A percentile compares a stretch with the other conserved stretches of the same genome.
These are phyloP conservation scores for Hydrozoanthus gracilis DNA, from an alignment of 92 coral and sea anemone genomes.

Conservation along the genomic window DNA sequence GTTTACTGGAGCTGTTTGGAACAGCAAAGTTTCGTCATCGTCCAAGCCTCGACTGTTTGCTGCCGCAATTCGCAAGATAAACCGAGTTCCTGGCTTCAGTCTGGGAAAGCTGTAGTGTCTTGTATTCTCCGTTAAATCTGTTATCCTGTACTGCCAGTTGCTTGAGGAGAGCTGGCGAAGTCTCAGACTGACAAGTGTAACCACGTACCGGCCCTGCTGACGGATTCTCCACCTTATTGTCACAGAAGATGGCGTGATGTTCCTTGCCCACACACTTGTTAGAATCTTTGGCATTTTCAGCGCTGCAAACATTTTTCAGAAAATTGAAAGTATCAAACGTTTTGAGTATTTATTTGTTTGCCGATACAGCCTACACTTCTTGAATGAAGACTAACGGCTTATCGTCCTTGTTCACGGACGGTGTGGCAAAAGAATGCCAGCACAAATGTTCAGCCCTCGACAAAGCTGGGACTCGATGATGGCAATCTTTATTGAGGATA, in stretches of 20 bases:
- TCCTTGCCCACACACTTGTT: constrained; percentile 68
- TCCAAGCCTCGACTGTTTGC: constrained; percentile 51
- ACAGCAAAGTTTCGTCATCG: constrained; percentile 58
- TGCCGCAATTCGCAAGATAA: constrained; percentile 64
- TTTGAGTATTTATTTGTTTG: no score
- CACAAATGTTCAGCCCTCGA: no score
- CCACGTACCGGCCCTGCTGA: constrained; percentile 57
- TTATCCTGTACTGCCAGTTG: constrained; percentile 58
- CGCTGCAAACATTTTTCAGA: neutral
- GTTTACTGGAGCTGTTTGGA: constrained; percentile 75
- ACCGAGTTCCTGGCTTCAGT: constrained; percentile 64
- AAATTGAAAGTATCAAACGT: no score
- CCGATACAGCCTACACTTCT: no score
- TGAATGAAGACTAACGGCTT: no score
- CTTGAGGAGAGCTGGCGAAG: constrained; percentile 61
- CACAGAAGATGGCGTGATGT: constrained; percentile 59
- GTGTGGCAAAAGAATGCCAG: no score
- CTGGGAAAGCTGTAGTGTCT: constrained; percentile 52
- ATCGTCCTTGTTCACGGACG: no score
- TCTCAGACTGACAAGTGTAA: constrained; percentile 50
- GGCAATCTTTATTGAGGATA: no score
- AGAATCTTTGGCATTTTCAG: constrained; percentile 45
- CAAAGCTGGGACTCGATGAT: no score
- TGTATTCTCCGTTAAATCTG: constrained; percentile 17
- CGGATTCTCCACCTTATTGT: constrained; percentile 70